These are phyloP conservation scores for Mesorhabditis belari DNA, from an alignment of 2,888 invertebrate genomes.

Conservation along the genomic window DNA sequence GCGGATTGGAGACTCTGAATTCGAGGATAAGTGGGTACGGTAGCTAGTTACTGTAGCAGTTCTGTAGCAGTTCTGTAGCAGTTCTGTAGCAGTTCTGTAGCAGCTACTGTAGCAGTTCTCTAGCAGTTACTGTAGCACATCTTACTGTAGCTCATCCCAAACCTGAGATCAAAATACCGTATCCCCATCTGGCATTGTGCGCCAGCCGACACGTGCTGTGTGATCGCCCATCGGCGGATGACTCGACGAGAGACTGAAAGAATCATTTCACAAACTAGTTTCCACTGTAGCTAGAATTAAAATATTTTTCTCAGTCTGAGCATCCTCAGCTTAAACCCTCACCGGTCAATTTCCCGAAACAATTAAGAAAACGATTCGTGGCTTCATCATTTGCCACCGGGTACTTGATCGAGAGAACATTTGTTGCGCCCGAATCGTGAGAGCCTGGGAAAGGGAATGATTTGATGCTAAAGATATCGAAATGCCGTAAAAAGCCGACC, in stretches of 20 bases:
- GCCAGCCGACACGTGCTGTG: constrained; percentile 12
- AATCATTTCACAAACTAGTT: neutral
- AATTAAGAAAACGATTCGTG: constrained; percentile 3
- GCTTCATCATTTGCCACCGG: constrained; percentile 28
- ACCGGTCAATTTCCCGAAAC: constrained; percentile 4
- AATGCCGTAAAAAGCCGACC: no score
- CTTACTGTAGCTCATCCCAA: neutral
- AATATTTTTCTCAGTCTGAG: no score
- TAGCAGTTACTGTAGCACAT: neutral
- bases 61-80: no score
- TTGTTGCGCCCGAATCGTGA: constrained; percentile 30
- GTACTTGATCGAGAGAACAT: constrained; percentile 12
- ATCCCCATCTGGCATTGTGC: neutral
- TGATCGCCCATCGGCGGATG: constrained; percentile 30
- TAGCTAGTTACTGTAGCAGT: no score
- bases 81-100: no score
- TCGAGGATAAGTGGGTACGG: no score
- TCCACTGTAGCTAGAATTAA: no score
- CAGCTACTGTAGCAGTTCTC: no score
- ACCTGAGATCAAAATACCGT: neutral
- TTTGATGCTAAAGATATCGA: no score
- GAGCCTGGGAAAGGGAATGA: constrained; percentile 12
- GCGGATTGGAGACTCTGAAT: neutral
- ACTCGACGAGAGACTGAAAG: constrained; percentile 4
- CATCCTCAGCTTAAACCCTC: constrained; percentile 1